Evolutionary conservation across 2,888 invertebrate genomes (phyloP).

Genomic region (Lutraria lutraria): DNA sequence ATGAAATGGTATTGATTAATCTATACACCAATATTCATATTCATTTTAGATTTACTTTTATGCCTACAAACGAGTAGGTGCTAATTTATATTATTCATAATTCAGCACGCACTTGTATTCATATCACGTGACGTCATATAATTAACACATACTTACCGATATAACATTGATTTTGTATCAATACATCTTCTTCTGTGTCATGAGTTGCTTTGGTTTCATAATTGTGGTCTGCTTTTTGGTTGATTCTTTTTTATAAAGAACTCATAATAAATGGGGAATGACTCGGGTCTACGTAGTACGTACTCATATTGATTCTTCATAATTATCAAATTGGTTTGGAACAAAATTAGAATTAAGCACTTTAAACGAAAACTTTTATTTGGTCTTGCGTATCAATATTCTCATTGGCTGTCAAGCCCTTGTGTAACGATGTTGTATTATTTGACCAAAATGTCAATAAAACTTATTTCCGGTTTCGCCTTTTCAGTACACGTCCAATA

Average conservation of each 20-base stretch:
- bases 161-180: not conserved
- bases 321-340: no score
- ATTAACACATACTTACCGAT: not conserved
- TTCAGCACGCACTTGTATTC: not conserved
- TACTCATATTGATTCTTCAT: no score
- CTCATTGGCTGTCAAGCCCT: not conserved
- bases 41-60: not conserved
- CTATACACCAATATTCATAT: not conserved
- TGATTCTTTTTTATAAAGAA: no score
- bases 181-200: not conserved
- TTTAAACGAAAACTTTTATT: not conserved
- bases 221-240: no score
- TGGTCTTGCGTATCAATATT: not conserved
- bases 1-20: constrained; percentile 8
- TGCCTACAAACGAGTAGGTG: not conserved
- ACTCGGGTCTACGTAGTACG: no score
- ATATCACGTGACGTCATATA: not conserved
- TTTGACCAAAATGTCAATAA: no score
- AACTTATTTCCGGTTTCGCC: no score
- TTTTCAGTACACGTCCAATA: no score
- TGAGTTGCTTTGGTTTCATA: not conserved
- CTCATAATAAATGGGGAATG: no score
- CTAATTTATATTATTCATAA: constrained; percentile 6
- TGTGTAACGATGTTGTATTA: not conserved
- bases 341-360: not conserved